Conservation (phyloP, 2,797 vertebrate genomes). For the Eulemur coronatus region DNA sequence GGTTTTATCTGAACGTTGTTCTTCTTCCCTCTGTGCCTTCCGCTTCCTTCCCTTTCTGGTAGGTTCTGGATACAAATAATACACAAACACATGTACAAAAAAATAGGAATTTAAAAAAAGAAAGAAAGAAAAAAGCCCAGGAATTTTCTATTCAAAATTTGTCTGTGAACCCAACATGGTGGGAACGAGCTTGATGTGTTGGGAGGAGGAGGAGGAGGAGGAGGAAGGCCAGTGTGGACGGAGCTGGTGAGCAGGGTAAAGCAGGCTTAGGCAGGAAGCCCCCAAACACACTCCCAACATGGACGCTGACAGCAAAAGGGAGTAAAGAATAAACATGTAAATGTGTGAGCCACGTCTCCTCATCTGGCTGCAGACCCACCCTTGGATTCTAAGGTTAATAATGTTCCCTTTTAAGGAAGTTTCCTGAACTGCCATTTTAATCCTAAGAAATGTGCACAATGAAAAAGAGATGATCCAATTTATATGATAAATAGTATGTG, state of each 20-base stretch:
- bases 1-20: constrained; percentile 67
- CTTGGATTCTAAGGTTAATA: background rate
- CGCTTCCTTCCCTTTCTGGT: constrained; percentile 87
- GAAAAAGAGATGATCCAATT: background rate
- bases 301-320: background rate
- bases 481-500: background rate
- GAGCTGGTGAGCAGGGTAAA: background rate
- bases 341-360: background rate
- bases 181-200: background rate
- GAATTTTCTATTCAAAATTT: background rate
- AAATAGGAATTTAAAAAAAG: background rate
- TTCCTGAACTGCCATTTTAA: constrained; percentile 17
- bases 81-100: background rate
- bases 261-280: background rate
- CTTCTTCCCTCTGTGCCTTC: constrained; percentile 81
- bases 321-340: background rate
- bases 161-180: background rate
- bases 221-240: too few species aligned
- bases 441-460: background rate
- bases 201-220: background rate
- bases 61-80: constrained; percentile 67
- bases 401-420: background rate
- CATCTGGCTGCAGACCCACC: background rate
- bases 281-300: background rate
- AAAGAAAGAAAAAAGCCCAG: background rate